Evolutionary conservation across 2,113 vertebrate species (phyloP).

Genomic region (Microcebus ravelobensis): DNA sequence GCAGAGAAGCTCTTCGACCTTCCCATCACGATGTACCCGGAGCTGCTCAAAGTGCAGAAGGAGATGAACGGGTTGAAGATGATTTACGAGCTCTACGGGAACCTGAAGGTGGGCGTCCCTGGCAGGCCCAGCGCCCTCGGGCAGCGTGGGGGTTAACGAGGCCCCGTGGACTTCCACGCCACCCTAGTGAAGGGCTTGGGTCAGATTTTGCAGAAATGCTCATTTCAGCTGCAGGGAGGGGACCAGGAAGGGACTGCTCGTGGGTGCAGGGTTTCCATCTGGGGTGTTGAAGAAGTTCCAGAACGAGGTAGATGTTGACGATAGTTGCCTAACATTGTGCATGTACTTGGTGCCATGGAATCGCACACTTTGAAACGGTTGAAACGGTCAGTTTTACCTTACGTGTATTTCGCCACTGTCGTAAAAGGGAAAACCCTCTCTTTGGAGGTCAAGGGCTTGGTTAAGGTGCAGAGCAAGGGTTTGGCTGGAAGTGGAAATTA

Average conservation of each 20-base stretch:
- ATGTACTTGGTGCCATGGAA: background rate
- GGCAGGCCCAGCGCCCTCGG: fast-evolving
- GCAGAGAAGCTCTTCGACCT: constrained; percentile 94
- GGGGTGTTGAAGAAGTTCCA: background rate
- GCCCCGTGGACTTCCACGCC: background rate
- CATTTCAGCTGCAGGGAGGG: background rate
- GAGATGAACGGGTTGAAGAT: constrained; percentile 89
- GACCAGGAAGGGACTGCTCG: background rate
- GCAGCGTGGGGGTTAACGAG: fast-evolving
- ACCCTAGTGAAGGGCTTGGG: fast-evolving
- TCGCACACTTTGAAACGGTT: no score
- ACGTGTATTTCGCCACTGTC: no score
- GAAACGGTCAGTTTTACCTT: background rate
- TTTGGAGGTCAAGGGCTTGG: background rate
- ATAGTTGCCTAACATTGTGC: no score
- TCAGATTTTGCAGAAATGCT: fast-evolving
- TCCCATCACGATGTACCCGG: constrained; percentile 88
- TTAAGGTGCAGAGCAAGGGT: background rate
- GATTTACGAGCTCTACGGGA: constrained; percentile 91
- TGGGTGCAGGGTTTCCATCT: background rate
- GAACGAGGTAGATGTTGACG: background rate
- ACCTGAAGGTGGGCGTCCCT: constrained; percentile 85
- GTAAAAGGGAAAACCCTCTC: background rate
- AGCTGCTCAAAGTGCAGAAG: constrained; percentile 89
- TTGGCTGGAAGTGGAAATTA: background rate